phyloP scores from a whole-genome alignment of 2,888 invertebrate species.

The Amphipoea oculea region DNA sequence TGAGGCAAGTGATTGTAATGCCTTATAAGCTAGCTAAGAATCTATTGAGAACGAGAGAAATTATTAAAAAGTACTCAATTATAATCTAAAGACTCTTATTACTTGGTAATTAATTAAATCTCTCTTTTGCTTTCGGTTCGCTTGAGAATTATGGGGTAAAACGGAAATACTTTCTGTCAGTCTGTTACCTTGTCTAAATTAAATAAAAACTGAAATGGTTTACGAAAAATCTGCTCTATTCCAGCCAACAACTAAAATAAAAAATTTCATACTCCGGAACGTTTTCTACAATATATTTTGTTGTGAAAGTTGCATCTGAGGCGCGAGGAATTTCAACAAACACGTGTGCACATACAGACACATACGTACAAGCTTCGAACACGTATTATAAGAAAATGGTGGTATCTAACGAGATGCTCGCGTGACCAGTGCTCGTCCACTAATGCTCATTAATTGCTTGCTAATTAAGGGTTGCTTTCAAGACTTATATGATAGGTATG shows the following conservation, averaged over 20 bases:
- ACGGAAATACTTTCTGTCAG: neutral
- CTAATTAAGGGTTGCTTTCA: slow-evolving; percentile 53
- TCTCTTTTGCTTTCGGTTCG: neutral
- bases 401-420: slow-evolving; percentile 38
- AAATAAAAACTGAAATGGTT: neutral
- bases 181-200: neutral
- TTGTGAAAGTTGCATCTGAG: slow-evolving; percentile 52
- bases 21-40: neutral
- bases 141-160: neutral
- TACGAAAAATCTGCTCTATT: neutral
- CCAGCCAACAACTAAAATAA: neutral
- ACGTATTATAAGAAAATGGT: slow-evolving; percentile 25
- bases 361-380: neutral
- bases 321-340: slow-evolving; percentile 41
- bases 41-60: neutral
- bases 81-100: neutral
- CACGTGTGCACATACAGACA: slow-evolving; percentile 4
- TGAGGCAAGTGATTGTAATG: no score
- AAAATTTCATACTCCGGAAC: slow-evolving; percentile 6
- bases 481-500: slow-evolving; percentile 11
- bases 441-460: slow-evolving; percentile 8
- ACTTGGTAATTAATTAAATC: neutral
- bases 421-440: slow-evolving; percentile 41
- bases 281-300: slow-evolving; percentile 49
- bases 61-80: neutral